phyloP scores from a whole-genome alignment of 30 jellyfish, hydroid and myxozoan species.

The Aurelia coerulea region DNA sequence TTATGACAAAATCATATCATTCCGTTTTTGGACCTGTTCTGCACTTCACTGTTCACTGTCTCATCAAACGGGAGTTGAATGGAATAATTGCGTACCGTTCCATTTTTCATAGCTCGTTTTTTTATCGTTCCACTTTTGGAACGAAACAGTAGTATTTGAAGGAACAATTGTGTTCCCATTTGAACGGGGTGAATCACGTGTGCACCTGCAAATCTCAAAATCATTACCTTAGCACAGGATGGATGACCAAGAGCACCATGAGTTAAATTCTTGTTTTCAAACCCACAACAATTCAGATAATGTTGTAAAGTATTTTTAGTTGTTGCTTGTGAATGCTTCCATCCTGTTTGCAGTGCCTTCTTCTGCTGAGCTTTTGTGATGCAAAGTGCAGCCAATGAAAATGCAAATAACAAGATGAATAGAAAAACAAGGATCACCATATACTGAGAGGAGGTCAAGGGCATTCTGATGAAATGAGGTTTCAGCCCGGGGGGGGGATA shows the following conservation, averaged over 20 bases:
- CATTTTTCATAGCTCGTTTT: too few species aligned
- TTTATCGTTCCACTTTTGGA: too few species aligned
- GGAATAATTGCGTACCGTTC: too few species aligned
- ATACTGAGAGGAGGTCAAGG: slow-evolving; percentile 76
- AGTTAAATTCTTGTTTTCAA: slow-evolving; percentile 59
- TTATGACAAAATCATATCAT: too few species aligned
- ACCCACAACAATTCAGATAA: slow-evolving; percentile 93
- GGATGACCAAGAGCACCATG: slow-evolving; percentile 73
- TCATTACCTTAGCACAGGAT: slow-evolving; percentile 55
- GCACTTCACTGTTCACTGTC: too few species aligned
- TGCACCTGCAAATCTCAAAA: not conserved
- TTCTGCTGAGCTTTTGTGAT: slow-evolving; percentile 73
- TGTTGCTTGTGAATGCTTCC: slow-evolving; percentile 62
- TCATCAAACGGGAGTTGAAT: too few species aligned
- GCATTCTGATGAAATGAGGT: not conserved
- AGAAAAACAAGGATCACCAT: slow-evolving; percentile 77
- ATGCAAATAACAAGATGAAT: slow-evolving; percentile 82
- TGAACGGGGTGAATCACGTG: too few species aligned
- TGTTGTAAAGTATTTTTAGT: slow-evolving; percentile 73
- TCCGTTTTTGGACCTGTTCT: too few species aligned
- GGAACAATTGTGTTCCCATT: too few species aligned
- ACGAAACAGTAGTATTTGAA: too few species aligned
- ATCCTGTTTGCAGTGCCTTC: slow-evolving; percentile 74
- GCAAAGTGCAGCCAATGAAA: slow-evolving; percentile 96
- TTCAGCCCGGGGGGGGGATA: too few species aligned